Conservation (phyloP, 2,113 vertebrate species). For the Muntiacus reevesi region DNA sequence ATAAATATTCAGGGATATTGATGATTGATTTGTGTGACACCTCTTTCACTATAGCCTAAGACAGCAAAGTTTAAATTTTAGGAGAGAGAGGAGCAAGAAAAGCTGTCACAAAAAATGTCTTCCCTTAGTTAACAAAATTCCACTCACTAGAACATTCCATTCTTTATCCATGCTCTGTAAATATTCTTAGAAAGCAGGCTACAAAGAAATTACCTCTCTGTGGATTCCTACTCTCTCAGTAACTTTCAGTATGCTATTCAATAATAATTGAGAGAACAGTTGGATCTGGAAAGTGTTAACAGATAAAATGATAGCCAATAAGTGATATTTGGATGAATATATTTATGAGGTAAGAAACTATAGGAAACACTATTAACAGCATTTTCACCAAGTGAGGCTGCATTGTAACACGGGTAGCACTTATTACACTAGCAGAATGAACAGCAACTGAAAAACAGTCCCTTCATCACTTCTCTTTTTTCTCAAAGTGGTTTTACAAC, state of each 20-base stretch:
- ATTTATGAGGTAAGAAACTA: neutral
- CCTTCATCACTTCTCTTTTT: neutral
- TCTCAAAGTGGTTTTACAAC: neutral
- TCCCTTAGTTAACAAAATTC: neutral
- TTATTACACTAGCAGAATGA: neutral
- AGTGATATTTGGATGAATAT: neutral
- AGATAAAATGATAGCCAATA: neutral
- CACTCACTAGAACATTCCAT: neutral
- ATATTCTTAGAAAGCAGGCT: neutral
- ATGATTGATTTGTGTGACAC: neutral
- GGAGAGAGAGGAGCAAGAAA: neutral
- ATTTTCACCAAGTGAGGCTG: neutral
- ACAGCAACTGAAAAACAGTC: neutral
- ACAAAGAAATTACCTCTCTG: neutral
- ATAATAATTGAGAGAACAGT: neutral
- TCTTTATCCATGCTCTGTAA: neutral
- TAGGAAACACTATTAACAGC: neutral
- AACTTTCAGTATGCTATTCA: neutral
- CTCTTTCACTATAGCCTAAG: slow-evolving; percentile 6
- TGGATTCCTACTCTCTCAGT: neutral
- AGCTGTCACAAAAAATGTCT: neutral
- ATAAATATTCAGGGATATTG: neutral
- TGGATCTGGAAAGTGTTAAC: neutral
- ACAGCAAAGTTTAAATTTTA: slow-evolving; percentile 21
- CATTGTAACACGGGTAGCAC: neutral